Evolutionary conservation across 2,113 vertebrate genomes (phyloP), one percentile per base, ranked within the genome.

Genomic region (Rhinoderma darwinii): DNA sequence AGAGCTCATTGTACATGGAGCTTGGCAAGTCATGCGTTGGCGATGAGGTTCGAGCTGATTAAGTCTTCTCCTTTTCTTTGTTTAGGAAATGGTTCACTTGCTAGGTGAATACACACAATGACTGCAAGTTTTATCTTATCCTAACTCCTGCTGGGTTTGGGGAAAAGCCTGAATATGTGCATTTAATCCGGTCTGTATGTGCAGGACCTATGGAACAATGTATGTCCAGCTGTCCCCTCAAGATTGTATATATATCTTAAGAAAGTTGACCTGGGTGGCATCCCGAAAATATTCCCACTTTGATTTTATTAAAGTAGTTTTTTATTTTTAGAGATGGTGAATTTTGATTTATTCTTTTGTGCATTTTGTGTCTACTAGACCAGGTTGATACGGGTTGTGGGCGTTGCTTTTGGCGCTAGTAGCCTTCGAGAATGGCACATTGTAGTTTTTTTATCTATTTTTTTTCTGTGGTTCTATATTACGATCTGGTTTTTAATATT

Each of bases 101-200:
- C 56, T 43, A 32, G 35, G 39, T 75, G 72, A 76, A 84, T 77
- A 30, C n/a, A n/a, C 35, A 75, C 51, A 74, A 59, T 84, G 70
- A 17, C 44, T 74, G 47, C 12, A 44, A n/a, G 25, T 56, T 54
- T 39, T 35, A 63, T 30, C 39, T 50, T 32, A 56, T 43, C 47
- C 41, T 35, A 18, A 43, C 39, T 77, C 73, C 83, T 84, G 72
- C 83, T 76, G 83, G 27, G 54, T 7, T 75, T 17, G 35, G 47
- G 22, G 82, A 59, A 9, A 15, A 39, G 37, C 41, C 72, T 44
- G 73, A 74, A 44, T 84, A 74, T 84, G 37, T 76, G 37, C 54
- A 47, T 77, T 76, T 77, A 77, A 35, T 74, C 37, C 63, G 73
- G 4, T 27, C 39, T 59, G 37, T 75, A 39, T 74, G 44, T 39